Base-by-base conservation (phyloP, 2,888 invertebrate genomes). In the Hirtodrosophila trivittata region DNA sequence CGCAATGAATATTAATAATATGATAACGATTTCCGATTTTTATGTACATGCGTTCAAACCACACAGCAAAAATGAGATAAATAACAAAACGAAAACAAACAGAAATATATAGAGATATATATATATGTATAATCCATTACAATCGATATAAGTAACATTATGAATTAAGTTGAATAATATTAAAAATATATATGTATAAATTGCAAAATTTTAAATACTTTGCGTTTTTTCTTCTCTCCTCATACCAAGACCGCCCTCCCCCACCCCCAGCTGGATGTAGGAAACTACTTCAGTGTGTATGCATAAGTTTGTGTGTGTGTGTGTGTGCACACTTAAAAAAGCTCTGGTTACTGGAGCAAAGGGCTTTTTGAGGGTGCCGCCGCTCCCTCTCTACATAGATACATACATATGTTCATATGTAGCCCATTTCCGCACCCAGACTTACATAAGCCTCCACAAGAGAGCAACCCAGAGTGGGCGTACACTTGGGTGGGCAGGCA, bases 121-220 rank as follows among this genome's bases (percentile, higher is more conserved):
- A 66, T 55, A 66, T 57, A 47, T 51, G 55, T 47, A 25, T 63
- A 80, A 81, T 52, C 64, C 62, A 82, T 69, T 75, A 75, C 47
- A 73, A 66, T 84, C 60, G 66, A 81, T 72, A 58, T 80, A 80
- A 83, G 78, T 65, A 74, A 80, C 66, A 63, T 45, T 72, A 72
- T 46, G 50, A 42, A 64, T 60, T 84, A 77, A 84, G 80, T 51
- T 62, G 51, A 67, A 41, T 66, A 70, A 66, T 69, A 81, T 75
- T 66, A 71, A 66, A 78, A 66, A 66, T 52, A 69, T 77, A 74
- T 74, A 81, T 81, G 78, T 82, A 76, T 82, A 82, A 82, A 82
- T 84, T 78, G 85, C 82, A 84, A 82, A 82, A 78, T 84, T 84
- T 84, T 82, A 84, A 14, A 59, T 21, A 51, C 38, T 13, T 12